A percentile compares a stretch with the other conserved stretches of the same genome.
Evolutionary conservation across 2,888 invertebrate genomes (phyloP).

Genomic region (Mylabris sibirica): DNA sequence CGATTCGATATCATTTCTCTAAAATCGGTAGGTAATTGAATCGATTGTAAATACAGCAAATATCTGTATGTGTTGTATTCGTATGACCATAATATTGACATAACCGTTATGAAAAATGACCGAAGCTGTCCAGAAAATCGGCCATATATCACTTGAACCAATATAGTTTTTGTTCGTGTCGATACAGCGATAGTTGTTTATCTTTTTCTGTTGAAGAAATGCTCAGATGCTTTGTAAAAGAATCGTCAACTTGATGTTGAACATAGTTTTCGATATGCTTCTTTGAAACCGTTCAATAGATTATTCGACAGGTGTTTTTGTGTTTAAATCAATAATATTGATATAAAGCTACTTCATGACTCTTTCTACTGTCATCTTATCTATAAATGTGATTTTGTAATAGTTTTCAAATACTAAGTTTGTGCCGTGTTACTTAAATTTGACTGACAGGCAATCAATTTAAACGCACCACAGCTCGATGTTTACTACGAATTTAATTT

Average conservation of each 20-base stretch:
- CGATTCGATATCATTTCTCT: constrained; percentile 29
- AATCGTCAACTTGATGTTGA: constrained; percentile 37
- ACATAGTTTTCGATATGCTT: constrained; percentile 35
- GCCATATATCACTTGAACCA: constrained; percentile 47
- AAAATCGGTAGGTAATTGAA: background rate
- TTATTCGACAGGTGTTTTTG: constrained; percentile 30
- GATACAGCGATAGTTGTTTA: constrained; percentile 43
- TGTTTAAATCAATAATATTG: constrained; percentile 24
- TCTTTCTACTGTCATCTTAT: background rate
- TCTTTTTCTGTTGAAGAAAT: constrained; percentile 22
- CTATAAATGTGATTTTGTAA: constrained; percentile 6
- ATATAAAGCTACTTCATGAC: background rate
- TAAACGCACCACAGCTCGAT: constrained; percentile 19
- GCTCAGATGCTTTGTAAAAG: constrained; percentile 21
- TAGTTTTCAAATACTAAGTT: constrained; percentile 9
- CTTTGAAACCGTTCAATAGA: constrained; percentile 13
- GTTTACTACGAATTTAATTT: constrained; percentile 31
- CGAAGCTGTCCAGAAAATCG: constrained; percentile 44
- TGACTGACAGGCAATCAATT: constrained; percentile 30
- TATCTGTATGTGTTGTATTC: background rate
- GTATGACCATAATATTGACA: constrained; percentile 4
- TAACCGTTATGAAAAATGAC: constrained; percentile 36
- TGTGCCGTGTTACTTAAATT: constrained; percentile 10
- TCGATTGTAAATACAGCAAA: background rate
- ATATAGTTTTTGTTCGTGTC: constrained; percentile 49